phyloP scores from a whole-genome alignment of 1,140 invertebrate species.

The Hypsibius dujardini region DNA sequence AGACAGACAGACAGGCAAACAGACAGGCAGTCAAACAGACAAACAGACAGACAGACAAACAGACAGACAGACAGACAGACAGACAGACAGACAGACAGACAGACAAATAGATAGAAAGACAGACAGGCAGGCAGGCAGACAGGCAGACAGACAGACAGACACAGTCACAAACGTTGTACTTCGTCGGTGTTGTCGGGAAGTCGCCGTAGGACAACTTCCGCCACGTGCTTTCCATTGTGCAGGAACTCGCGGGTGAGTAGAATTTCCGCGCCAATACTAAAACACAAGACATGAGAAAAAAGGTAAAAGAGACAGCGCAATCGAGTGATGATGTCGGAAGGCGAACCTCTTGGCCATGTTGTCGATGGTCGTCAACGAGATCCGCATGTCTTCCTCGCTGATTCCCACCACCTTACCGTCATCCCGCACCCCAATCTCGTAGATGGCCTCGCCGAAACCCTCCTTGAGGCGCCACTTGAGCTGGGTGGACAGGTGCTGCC shows the following conservation, averaged over 20 bases:
- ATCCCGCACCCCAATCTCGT: constrained; percentile 88
- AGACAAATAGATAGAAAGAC: too few relatives aligned
- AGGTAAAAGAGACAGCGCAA: background rate
- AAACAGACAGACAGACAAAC: too few relatives aligned
- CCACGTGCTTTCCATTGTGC: constrained; percentile 8
- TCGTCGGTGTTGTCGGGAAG: constrained; percentile 32
- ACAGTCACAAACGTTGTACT: too few relatives aligned
- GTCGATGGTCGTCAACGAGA: constrained; percentile 58
- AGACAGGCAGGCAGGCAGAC: too few relatives aligned
- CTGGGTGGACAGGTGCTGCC: constrained; percentile 39
- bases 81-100: too few relatives aligned
- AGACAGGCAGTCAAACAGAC: too few relatives aligned
- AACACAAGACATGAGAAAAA: constrained; percentile 15
- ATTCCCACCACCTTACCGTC: constrained; percentile 67
- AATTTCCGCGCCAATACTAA: constrained; percentile 15
- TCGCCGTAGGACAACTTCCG: constrained; percentile 33
- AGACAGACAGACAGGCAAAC: too few relatives aligned
- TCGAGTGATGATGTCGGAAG: background rate
- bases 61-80: too few relatives aligned
- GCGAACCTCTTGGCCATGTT: constrained; percentile 50
- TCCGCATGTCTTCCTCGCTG: constrained; percentile 54
- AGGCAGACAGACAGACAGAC: too few relatives aligned
- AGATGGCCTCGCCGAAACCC: constrained; percentile 67
- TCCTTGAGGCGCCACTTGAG: constrained; percentile 40
- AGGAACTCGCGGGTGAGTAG: constrained; percentile 9